phyloP scores from a whole-genome alignment of 1,140 invertebrate species.

The Zaprionus lachaisei region DNA sequence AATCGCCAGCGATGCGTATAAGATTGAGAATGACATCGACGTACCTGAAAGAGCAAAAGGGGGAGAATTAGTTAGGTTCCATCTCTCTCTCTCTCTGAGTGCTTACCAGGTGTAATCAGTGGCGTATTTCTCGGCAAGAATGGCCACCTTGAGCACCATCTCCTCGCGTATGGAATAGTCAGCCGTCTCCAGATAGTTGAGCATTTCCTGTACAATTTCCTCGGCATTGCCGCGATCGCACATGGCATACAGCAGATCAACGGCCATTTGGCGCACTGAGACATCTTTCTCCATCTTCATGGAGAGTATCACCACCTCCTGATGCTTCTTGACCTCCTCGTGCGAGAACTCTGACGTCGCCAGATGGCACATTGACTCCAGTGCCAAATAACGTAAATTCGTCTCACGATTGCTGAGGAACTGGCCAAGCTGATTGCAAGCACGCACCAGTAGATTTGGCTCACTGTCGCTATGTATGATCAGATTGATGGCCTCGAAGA shows the following conservation, averaged over 20 bases:
- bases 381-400: conserved; percentile 98
- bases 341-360: conserved; percentile 99
- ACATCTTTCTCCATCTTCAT: conserved; percentile 99
- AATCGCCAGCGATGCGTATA: conserved; percentile 99
- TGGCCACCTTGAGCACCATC: conserved; percentile 99
- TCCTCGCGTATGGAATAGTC: conserved; percentile 99
- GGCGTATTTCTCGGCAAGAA: conserved; percentile 99
- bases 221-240: conserved; percentile 99
- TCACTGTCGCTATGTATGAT: conserved; percentile 99
- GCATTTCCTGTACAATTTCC: conserved; percentile 99
- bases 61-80: neutral
- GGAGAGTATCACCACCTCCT: conserved; percentile 99
- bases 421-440: conserved; percentile 99
- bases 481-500: conserved; percentile 99
- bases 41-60: conserved; percentile 84
- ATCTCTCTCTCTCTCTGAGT: neutral
- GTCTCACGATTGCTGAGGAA: conserved; percentile 99
- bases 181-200: conserved; percentile 99
- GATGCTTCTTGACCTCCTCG: conserved; percentile 99
- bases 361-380: conserved; percentile 99
- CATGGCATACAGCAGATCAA: conserved; percentile 99
- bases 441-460: conserved; percentile 97
- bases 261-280: conserved; percentile 98
- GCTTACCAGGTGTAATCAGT: conserved; percentile 98
- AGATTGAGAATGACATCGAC: conserved; percentile 99